Conservation (phyloP, 2,113 vertebrate genomes). For the Tor tambroides region DNA sequence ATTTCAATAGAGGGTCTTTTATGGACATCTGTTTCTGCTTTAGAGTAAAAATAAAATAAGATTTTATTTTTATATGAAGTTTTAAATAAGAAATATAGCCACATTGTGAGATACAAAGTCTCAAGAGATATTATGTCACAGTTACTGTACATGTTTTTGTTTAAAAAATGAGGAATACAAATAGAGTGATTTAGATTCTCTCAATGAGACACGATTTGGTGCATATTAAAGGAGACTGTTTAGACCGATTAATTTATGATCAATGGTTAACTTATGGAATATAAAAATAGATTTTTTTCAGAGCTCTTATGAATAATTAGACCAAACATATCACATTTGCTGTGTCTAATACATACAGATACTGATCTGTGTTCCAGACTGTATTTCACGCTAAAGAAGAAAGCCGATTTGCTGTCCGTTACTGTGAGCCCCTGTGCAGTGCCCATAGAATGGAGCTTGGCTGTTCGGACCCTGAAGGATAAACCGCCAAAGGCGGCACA, state of each 20-base stretch:
- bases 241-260: not conserved
- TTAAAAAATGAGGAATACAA: too few relatives aligned
- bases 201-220: not conserved
- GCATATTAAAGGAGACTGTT: not conserved
- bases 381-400: conserved; percentile 82
- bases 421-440: conserved; percentile 85
- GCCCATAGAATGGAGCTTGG: conserved; percentile 82
- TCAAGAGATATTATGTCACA: too few relatives aligned
- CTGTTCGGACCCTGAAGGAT: conserved; percentile 73
- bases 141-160: too few relatives aligned
- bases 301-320: not conserved
- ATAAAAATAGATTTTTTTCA: not conserved
- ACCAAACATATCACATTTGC: not conserved
- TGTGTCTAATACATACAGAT: conserved; percentile 8
- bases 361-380: conserved; percentile 70
- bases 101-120: too few relatives aligned
- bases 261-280: not conserved
- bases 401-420: conserved; percentile 74
- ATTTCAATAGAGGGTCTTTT: too few relatives aligned
- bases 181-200: too few relatives aligned
- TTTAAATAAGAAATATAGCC: too few relatives aligned
- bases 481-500: conserved; percentile 73
- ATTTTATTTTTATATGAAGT: too few relatives aligned
- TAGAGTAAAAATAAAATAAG: too few relatives aligned
- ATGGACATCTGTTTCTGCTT: too few relatives aligned